phyloP scores from a whole-genome alignment of 2,888 invertebrate species.

The Myathropa florea region DNA sequence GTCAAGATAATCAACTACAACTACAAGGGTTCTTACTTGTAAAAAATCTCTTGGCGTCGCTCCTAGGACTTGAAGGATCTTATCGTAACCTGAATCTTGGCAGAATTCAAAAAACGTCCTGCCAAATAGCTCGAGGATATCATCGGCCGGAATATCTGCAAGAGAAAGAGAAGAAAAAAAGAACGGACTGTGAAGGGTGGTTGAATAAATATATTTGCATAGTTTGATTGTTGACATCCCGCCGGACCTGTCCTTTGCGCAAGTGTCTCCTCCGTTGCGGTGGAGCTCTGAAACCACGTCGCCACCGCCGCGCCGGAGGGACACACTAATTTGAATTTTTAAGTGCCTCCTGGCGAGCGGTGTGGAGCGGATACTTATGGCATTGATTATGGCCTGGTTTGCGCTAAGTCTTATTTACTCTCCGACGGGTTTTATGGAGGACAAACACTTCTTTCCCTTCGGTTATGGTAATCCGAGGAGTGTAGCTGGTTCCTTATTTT shows the following conservation, averaged over 20 bases:
- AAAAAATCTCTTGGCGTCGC: slow-evolving; percentile 97
- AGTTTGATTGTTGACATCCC: slow-evolving; percentile 51
- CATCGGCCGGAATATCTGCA: slow-evolving; percentile 93
- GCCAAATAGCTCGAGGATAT: slow-evolving; percentile 94
- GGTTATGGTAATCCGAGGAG: background rate
- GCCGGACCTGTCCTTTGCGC: background rate
- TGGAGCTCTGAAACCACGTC: background rate
- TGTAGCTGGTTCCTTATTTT: background rate
- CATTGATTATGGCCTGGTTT: slow-evolving; percentile 34
- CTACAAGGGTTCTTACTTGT: slow-evolving; percentile 83
- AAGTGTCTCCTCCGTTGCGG: background rate
- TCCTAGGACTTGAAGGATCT: slow-evolving; percentile 95
- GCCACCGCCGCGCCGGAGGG: background rate
- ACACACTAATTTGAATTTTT: slow-evolving; percentile 48
- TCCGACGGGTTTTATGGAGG: background rate
- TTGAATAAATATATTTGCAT: slow-evolving; percentile 40
- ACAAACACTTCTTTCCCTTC: background rate
- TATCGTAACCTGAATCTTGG: slow-evolving; percentile 98
- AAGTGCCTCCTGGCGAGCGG: slow-evolving; percentile 14
- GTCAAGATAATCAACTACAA: background rate
- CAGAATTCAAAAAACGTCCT: slow-evolving; percentile 98
- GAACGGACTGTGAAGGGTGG: background rate
- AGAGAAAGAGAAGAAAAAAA: slow-evolving; percentile 1
- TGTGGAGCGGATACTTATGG: slow-evolving; percentile 30
- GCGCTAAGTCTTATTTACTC: slow-evolving; percentile 20